These are phyloP conservation scores for Xenotilapia longispinis DNA, from an alignment of 2,113 vertebrate species.

Conservation along the genomic window DNA sequence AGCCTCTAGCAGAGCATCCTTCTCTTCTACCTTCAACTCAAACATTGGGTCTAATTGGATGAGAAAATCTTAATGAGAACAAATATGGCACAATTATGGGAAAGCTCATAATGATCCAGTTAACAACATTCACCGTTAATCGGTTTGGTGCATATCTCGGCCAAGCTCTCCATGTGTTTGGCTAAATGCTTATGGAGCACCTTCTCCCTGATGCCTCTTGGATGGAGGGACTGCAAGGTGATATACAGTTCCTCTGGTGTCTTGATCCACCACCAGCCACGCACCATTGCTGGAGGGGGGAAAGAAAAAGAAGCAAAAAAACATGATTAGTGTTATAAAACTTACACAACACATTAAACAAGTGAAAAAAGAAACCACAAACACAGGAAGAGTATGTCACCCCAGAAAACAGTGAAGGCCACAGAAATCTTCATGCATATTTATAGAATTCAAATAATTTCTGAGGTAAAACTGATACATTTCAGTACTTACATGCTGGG, in stretches of 20 bases:
- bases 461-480: neutral
- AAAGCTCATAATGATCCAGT: neutral
- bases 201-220: constrained; percentile 86
- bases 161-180: constrained; percentile 89
- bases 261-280: constrained; percentile 93
- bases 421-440: neutral
- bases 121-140: constrained; percentile 70
- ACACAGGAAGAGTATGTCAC: neutral
- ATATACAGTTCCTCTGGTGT: constrained; percentile 79
- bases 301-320: neutral
- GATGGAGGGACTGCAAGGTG: constrained; percentile 81
- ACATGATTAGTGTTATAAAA: neutral
- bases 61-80: neutral
- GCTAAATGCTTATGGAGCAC: constrained; percentile 89
- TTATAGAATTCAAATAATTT: neutral
- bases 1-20: constrained; percentile 61
- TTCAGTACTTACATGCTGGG: constrained; percentile 76
- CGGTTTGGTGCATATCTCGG: constrained; percentile 78
- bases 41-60: constrained; percentile 76
- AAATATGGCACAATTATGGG: neutral
- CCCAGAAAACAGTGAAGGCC: neutral
- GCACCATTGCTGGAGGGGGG: constrained; percentile 77
- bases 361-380: neutral
- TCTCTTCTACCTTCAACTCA: constrained; percentile 62
- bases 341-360: neutral